These are phyloP conservation scores for Drosophila stalkeri DNA, from an alignment of 2,888 invertebrate species.

Conservation along the genomic window DNA sequence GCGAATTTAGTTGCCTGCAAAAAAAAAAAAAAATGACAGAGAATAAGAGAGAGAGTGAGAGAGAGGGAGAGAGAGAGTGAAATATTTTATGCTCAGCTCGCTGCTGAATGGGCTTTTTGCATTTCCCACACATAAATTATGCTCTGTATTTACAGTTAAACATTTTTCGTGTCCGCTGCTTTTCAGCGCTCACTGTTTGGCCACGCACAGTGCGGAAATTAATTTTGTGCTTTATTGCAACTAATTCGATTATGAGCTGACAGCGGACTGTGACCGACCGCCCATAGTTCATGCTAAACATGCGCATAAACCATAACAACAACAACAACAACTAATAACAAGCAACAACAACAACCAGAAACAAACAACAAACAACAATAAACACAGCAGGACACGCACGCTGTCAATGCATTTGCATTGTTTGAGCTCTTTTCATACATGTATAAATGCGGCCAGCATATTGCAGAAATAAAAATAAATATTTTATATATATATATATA, in stretches of 20 bases:
- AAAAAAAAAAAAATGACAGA: neutral
- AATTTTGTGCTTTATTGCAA: slow-evolving; percentile 77
- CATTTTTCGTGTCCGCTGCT: slow-evolving; percentile 27
- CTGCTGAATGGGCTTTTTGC: slow-evolving; percentile 14
- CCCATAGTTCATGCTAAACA: slow-evolving; percentile 44
- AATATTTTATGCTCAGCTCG: slow-evolving; percentile 25
- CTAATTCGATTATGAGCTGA: slow-evolving; percentile 74
- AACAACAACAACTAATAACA: slow-evolving; percentile 7
- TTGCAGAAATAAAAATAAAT: slow-evolving; percentile 6
- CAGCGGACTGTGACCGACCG: slow-evolving; percentile 16
- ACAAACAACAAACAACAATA: slow-evolving; percentile 4
- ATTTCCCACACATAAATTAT: slow-evolving; percentile 42
- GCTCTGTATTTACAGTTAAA: slow-evolving; percentile 7
- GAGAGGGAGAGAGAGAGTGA: neutral
- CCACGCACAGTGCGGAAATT: slow-evolving; percentile 67
- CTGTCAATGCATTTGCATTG: slow-evolving; percentile 30
- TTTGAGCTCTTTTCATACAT: slow-evolving; percentile 7
- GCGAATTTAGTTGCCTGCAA: slow-evolving; percentile 13
- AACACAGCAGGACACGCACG: slow-evolving; percentile 34
- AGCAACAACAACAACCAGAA: neutral
- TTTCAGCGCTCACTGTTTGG: slow-evolving; percentile 38
- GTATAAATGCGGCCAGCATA: slow-evolving; percentile 46
- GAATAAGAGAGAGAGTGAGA: neutral
- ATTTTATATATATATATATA: slow-evolving; percentile 5
- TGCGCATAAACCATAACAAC: slow-evolving; percentile 24